phyloP scores from a whole-genome alignment of 2,888 invertebrate species.

The Andrena camellia region DNA sequence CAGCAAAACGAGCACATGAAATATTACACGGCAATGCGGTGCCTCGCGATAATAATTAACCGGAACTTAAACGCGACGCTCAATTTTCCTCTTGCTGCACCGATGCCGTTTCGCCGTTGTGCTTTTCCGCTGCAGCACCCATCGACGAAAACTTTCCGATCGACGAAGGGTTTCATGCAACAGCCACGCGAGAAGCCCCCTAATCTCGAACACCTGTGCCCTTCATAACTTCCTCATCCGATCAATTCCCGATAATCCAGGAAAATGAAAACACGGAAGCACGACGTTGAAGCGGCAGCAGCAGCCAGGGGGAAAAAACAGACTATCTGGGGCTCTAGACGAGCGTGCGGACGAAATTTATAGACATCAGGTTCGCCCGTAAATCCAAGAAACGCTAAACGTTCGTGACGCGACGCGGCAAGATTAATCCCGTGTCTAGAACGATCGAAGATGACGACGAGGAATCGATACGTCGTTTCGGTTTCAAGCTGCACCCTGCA shows the following conservation, averaged over 20 bases:
- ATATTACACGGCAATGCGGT: neutral
- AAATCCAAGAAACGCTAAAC: slow-evolving; percentile 57
- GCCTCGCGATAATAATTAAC: slow-evolving; percentile 30
- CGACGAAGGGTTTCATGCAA: slow-evolving; percentile 4
- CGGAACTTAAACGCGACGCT: slow-evolving; percentile 16
- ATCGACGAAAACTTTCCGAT: slow-evolving; percentile 23
- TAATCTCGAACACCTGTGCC: slow-evolving; percentile 69
- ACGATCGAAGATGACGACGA: slow-evolving; percentile 23
- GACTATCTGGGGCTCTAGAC: slow-evolving; percentile 1
- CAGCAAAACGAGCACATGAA: neutral
- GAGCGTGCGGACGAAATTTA: slow-evolving; percentile 24
- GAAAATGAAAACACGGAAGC: slow-evolving; percentile 61
- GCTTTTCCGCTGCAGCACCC: neutral
- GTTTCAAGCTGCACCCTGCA: no score
- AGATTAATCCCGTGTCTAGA: slow-evolving; percentile 61
- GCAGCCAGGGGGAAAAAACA: slow-evolving; percentile 32
- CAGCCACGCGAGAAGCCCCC: slow-evolving; percentile 16
- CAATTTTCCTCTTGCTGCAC: neutral
- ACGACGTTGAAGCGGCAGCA: slow-evolving; percentile 20
- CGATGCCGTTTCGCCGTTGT: neutral
- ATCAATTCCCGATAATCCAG: slow-evolving; percentile 69
- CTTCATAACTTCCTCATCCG: slow-evolving; percentile 63
- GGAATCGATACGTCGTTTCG: neutral
- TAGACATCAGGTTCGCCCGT: slow-evolving; percentile 19
- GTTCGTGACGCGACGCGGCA: slow-evolving; percentile 35